These are phyloP conservation scores for Rissa tridactyla DNA, from an alignment of 2,113 vertebrate species.

Conservation along the genomic window DNA sequence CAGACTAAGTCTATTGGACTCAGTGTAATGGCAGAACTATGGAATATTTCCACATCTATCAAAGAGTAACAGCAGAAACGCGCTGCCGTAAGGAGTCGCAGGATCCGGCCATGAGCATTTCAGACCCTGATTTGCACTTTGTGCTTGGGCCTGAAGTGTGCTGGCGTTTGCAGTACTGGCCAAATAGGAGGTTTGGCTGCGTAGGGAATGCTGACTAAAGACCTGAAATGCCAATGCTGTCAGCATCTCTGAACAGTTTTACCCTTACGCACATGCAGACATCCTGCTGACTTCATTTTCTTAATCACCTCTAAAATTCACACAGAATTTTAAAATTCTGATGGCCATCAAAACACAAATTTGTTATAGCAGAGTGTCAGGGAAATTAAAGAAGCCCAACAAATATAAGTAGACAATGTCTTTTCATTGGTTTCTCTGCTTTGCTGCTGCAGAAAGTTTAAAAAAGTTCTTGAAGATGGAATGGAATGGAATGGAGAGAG, in stretches of 20 bases:
- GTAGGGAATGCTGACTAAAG: neutral
- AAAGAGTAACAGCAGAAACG: neutral
- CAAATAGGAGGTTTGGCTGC: neutral
- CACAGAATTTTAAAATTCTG: neutral
- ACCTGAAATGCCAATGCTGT: neutral
- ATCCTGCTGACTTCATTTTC: neutral
- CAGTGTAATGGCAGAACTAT: neutral
- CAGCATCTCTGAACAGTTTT: neutral
- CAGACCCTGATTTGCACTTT: neutral
- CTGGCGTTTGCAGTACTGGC: neutral
- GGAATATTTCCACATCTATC: neutral
- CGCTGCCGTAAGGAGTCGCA: neutral
- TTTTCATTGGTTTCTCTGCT: neutral
- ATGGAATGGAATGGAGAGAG: neutral
- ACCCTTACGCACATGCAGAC: neutral
- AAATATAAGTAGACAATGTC: fast-evolving
- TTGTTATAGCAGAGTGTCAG: neutral
- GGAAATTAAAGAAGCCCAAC: neutral
- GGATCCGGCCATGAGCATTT: neutral
- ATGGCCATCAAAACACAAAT: neutral
- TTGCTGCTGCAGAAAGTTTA: neutral
- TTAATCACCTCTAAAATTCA: neutral
- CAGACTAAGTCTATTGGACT: neutral
- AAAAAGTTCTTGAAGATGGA: neutral
- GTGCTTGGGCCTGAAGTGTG: neutral